Evolutionary conservation across 2,113 vertebrate genomes (phyloP).

Genomic region (Aix galericulata): DNA sequence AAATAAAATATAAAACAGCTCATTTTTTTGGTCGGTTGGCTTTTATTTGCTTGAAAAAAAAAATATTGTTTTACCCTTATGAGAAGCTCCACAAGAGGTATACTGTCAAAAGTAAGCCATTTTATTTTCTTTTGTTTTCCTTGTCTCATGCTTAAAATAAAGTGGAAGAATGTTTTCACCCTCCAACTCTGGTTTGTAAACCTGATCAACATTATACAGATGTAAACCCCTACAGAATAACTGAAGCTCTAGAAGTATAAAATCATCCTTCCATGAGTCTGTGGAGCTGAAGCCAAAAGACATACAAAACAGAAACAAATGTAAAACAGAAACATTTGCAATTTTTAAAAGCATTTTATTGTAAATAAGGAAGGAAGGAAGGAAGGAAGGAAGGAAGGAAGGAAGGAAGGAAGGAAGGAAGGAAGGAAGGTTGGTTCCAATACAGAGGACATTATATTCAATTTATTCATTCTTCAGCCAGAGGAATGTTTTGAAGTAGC

Average conservation of each 20-base stretch:
- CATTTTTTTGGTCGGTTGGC: background rate
- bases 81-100: background rate
- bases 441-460: slow-evolving; percentile 3
- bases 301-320: background rate
- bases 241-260: background rate
- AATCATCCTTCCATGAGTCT: background rate
- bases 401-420: too few species aligned
- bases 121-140: background rate
- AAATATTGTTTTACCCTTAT: background rate
- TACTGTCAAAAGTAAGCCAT: background rate
- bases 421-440: background rate
- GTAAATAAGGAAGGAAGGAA: background rate
- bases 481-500: background rate
- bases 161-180: background rate
- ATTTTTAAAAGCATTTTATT: background rate
- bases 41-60: background rate
- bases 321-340: background rate
- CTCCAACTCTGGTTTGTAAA: background rate
- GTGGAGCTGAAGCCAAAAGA: background rate
- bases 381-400: too few species aligned
- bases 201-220: background rate
- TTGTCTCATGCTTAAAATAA: background rate
- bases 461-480: slow-evolving; percentile 10
- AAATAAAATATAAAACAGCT: background rate
- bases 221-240: background rate